phyloP scores from a whole-genome alignment of 2,113 vertebrate genomes.

The Reinhardtius hippoglossoides region DNA sequence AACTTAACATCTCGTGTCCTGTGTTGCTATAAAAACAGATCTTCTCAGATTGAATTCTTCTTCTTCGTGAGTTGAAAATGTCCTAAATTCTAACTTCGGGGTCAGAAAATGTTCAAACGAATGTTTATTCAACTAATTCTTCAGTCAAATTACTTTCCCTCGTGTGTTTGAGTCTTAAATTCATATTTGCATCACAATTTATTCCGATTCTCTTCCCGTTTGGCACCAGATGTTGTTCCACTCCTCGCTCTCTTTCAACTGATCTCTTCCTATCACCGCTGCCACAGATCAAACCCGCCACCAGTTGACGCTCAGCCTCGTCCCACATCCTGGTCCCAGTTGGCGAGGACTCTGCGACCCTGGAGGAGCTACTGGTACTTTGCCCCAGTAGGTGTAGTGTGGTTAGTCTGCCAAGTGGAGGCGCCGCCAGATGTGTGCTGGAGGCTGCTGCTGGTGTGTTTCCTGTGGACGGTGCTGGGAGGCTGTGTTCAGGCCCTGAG shows the following conservation, averaged over 20 bases:
- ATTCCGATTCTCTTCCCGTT: neutral
- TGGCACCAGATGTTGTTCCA: neutral
- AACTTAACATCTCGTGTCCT: too few species aligned
- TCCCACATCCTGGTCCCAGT: slow-evolving; percentile 11
- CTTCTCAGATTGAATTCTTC: too few species aligned
- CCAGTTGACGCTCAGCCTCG: neutral
- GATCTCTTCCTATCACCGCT: neutral
- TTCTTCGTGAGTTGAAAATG: too few species aligned
- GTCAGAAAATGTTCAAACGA: too few species aligned
- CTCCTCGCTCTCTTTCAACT: neutral
- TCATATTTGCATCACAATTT: neutral
- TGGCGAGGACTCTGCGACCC: neutral
- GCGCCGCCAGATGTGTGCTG: slow-evolving; percentile 49
- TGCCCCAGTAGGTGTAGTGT: slow-evolving; percentile 50
- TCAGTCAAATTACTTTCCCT: too few species aligned
- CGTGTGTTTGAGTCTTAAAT: too few species aligned
- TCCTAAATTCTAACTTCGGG: too few species aligned
- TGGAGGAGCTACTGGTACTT: slow-evolving; percentile 50
- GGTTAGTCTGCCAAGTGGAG: slow-evolving; percentile 72
- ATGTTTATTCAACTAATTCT: too few species aligned
- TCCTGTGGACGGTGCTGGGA: slow-evolving; percentile 59
- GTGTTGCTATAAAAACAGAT: too few species aligned
- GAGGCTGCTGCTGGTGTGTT: slow-evolving; percentile 56
- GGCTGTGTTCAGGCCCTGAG: slow-evolving; percentile 40
- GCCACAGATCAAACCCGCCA: slow-evolving; percentile 11